Conservation (phyloP, 2,888 invertebrate genomes). For the Lordiphosa andalusiaca region DNA sequence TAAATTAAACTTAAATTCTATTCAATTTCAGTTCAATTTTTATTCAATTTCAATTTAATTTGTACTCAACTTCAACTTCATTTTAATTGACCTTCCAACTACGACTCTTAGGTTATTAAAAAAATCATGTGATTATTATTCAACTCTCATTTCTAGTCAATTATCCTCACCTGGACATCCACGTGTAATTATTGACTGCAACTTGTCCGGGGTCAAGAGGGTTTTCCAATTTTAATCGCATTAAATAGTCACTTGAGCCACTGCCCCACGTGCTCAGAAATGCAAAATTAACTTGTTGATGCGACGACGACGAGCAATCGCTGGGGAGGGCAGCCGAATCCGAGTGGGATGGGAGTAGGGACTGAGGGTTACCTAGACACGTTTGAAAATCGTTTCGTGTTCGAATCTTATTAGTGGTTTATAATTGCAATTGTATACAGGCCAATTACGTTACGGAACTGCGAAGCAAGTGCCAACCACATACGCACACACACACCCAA, state of each 20-base stretch:
- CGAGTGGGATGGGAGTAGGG: constrained; percentile 1
- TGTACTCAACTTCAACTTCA: too few relatives aligned
- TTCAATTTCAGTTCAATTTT: too few relatives aligned
- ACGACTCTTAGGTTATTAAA: too few relatives aligned
- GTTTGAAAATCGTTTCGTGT: constrained; percentile 69
- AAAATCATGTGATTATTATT: too few relatives aligned
- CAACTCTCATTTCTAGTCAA: too few relatives aligned
- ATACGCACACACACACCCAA: constrained; percentile 14
- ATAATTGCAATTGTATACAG: constrained; percentile 76
- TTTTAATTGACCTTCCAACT: too few relatives aligned
- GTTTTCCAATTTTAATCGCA: constrained; percentile 65
- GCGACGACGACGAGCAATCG: constrained; percentile 34
- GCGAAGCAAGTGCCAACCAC: constrained; percentile 36
- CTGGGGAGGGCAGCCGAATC: neutral
- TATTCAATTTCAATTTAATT: too few relatives aligned
- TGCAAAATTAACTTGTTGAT: constrained; percentile 74
- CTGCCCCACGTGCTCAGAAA: constrained; percentile 17
- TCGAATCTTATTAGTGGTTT: constrained; percentile 75
- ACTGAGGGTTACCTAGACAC: neutral
- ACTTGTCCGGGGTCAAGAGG: constrained; percentile 32
- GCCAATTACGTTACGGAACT: constrained; percentile 68
- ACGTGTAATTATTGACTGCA: neutral
- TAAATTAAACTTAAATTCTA: too few relatives aligned
- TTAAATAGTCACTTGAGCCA: constrained; percentile 51
- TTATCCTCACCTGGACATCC: constrained; percentile 1